A percentile compares a stretch with the other conserved stretches of the same genome.
Evolutionary conservation across 2,797 vertebrate species (phyloP).

Genomic region (Protosalanx chinensis): DNA sequence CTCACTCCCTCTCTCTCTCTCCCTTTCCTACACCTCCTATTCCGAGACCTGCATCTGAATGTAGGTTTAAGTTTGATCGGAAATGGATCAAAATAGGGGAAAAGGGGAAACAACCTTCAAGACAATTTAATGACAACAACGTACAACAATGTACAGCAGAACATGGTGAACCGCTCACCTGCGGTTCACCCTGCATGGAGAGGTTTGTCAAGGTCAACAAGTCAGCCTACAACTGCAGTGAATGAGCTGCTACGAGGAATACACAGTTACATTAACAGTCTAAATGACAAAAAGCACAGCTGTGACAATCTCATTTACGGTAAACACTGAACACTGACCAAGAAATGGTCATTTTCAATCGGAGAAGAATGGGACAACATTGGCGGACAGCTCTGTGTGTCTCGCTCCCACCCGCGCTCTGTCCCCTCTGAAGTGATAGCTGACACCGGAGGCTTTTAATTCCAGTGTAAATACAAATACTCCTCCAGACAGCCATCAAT

Average conservation of each 20-base stretch:
- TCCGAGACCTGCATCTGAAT: background rate
- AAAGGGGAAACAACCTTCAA: background rate
- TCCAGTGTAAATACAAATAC: constrained; percentile 81
- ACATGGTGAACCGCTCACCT: background rate
- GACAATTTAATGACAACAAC: background rate
- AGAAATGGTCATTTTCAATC: background rate
- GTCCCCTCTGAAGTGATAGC: constrained; percentile 59
- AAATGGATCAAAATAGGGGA: background rate
- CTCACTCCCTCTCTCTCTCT: constrained; percentile 10
- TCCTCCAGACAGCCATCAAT: constrained; percentile 78
- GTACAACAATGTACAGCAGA: background rate
- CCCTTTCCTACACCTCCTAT: constrained; percentile 14
- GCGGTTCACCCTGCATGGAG: constrained; percentile 6
- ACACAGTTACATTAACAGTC: background rate
- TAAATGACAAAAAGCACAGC: background rate
- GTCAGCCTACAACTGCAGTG: no score
- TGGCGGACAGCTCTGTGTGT: background rate
- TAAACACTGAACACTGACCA: background rate
- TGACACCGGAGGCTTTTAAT: constrained; percentile 82
- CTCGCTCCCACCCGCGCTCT: background rate
- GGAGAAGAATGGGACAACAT: background rate
- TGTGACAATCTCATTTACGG: background rate
- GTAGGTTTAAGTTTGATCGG: background rate
- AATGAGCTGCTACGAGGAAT: background rate
- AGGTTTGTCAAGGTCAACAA: constrained; percentile 19